These are phyloP conservation scores for Heliconius cydno DNA, from an alignment of 2,888 invertebrate genomes.

Conservation along the genomic window DNA sequence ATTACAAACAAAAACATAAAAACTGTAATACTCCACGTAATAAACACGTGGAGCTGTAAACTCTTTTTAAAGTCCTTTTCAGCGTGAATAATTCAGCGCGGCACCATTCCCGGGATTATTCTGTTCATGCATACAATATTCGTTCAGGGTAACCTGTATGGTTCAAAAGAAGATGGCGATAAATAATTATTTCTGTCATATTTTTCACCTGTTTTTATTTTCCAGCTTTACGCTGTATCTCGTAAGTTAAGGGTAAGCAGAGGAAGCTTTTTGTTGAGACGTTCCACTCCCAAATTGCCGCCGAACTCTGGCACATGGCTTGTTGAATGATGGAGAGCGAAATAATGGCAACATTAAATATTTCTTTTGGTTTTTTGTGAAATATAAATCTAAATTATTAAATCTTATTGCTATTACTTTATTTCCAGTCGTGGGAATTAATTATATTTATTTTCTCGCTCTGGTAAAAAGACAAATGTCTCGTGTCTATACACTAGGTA, in stretches of 20 bases:
- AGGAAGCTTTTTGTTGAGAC: too few relatives aligned
- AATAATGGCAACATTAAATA: too few relatives aligned
- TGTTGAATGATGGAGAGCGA: too few relatives aligned
- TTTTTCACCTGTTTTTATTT: not conserved
- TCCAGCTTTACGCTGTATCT: not conserved
- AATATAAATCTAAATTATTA: too few relatives aligned
- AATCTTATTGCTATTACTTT: too few relatives aligned
- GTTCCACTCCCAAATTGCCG: too few relatives aligned
- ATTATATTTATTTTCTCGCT: too few relatives aligned
- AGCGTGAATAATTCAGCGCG: slow-evolving; percentile 61
- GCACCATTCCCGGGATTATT: slow-evolving; percentile 55
- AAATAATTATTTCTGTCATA: not conserved
- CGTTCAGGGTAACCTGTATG: not conserved
- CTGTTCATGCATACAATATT: slow-evolving; percentile 54
- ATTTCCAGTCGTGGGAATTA: too few relatives aligned
- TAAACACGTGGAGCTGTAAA: slow-evolving; percentile 22
- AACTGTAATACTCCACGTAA: slow-evolving; percentile 15
- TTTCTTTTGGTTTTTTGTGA: too few relatives aligned
- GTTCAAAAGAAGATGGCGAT: not conserved
- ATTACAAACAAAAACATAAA: not conserved
- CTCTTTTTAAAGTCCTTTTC: slow-evolving; percentile 13
- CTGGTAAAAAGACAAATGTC: too few relatives aligned
- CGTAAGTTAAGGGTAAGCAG: not conserved
- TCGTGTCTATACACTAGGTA: too few relatives aligned
- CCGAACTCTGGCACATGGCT: too few relatives aligned